Evolutionary conservation across 2,113 vertebrate species (phyloP).

Genomic region (Isurus oxyrinchus): DNA sequence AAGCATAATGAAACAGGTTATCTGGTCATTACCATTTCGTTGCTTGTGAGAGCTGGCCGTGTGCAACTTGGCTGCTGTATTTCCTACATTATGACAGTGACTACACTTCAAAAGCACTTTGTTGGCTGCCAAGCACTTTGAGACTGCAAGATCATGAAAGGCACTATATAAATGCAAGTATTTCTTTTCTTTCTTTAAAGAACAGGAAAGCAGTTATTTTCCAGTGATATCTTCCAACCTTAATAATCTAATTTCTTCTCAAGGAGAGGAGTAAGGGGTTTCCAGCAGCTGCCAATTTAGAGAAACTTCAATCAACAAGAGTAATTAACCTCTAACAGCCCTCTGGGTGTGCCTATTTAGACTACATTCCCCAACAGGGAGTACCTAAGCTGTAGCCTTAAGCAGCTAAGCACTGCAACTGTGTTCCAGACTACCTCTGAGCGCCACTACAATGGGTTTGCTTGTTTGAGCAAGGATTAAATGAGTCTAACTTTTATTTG

Average conservation of each 20-base stretch:
- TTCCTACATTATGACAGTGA: not conserved
- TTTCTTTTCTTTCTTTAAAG: no score
- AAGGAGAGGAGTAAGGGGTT: not conserved
- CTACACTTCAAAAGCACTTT: not conserved
- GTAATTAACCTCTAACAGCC: not conserved
- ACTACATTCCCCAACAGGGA: not conserved
- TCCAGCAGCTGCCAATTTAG: not conserved
- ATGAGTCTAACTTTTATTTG: not conserved
- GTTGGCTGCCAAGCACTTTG: not conserved
- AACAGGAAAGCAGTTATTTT: no score
- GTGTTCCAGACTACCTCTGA: not conserved
- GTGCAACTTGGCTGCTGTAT: no score
- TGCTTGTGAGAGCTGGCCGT: not conserved
- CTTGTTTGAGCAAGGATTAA: not conserved
- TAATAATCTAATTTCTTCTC: not conserved
- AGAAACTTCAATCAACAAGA: not conserved
- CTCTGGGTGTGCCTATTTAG: not conserved
- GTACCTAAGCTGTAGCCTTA: not conserved
- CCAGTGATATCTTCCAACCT: no score
- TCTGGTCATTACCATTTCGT: not conserved
- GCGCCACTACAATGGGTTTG: not conserved
- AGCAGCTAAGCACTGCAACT: not conserved
- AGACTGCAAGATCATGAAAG: not conserved
- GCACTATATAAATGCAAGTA: no score
- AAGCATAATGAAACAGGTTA: not conserved